Conservation (phyloP, 2,888 invertebrate species). For the Acanthococcus lagerstroemiae region DNA sequence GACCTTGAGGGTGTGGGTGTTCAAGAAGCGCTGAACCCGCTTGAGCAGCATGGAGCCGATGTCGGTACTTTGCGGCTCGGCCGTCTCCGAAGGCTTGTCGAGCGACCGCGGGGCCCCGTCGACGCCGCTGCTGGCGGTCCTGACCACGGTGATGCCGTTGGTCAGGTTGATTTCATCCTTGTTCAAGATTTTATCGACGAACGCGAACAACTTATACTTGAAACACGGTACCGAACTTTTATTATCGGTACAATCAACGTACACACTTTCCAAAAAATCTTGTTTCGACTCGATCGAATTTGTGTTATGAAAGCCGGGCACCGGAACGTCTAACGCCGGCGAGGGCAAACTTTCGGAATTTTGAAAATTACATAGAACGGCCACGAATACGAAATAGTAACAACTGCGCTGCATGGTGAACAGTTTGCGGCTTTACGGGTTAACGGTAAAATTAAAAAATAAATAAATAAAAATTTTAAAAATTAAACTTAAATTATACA, state of each 20-base stretch:
- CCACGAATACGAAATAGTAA: conserved; percentile 19
- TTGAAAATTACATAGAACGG: conserved; percentile 8
- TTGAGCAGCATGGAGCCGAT: conserved; percentile 55
- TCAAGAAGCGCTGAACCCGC: conserved; percentile 64
- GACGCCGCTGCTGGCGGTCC: conserved; percentile 51
- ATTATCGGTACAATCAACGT: conserved; percentile 59
- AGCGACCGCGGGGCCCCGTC: conserved; percentile 67
- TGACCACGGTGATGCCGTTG: conserved; percentile 73
- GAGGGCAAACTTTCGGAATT: conserved; percentile 22
- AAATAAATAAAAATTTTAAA: conserved; percentile 1
- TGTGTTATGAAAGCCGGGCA: conserved; percentile 45
- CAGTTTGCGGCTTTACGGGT: not conserved
- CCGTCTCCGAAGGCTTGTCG: conserved; percentile 50
- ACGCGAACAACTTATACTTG: conserved; percentile 76
- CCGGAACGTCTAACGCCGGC: conserved; percentile 59
- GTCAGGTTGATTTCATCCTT: conserved; percentile 69
- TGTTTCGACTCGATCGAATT: conserved; percentile 57
- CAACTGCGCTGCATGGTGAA: not conserved
- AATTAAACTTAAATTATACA: not conserved
- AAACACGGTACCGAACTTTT: conserved; percentile 77
- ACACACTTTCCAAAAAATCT: conserved; percentile 66
- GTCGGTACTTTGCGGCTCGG: conserved; percentile 38
- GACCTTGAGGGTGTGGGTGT: conserved; percentile 69
- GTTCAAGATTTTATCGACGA: conserved; percentile 73
- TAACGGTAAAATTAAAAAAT: conserved; percentile 1